These are phyloP conservation scores for Andrena bicolor DNA, from an alignment of 2,888 invertebrate genomes.

Conservation along the genomic window DNA sequence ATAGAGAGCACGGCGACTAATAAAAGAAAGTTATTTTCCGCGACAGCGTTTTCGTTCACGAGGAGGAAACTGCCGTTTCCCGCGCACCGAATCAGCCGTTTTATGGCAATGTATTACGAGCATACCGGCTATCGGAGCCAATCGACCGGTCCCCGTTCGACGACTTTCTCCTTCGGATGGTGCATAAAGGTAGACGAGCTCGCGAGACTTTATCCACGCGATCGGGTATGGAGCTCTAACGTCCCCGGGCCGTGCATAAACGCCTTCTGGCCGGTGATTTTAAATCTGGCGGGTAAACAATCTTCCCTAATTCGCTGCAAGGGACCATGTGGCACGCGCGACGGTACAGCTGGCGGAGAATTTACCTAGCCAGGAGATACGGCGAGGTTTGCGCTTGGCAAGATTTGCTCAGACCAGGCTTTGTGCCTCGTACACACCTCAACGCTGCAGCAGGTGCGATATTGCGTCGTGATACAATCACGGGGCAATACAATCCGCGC, in stretches of 20 bases:
- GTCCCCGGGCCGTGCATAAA: constrained; percentile 2
- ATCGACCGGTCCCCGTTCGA: constrained; percentile 23
- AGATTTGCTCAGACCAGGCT: constrained; percentile 69
- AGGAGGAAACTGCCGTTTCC: constrained; percentile 26
- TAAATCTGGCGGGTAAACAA: constrained; percentile 41
- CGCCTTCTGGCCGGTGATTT: constrained; percentile 19
- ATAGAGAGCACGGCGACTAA: constrained; percentile 9
- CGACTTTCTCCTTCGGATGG: constrained; percentile 32
- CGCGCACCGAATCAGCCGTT: constrained; percentile 37
- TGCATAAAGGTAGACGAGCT: constrained; percentile 2
- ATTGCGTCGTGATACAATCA: constrained; percentile 57
- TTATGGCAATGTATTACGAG: constrained; percentile 44
- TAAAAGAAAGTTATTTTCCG: constrained; percentile 42
- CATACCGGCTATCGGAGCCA: constrained; percentile 40
- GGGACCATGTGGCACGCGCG: constrained; percentile 25
- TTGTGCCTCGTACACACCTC: constrained; percentile 60
- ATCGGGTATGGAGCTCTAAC: neutral
- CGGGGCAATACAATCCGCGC: constrained; percentile 45
- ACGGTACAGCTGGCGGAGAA: constrained; percentile 50
- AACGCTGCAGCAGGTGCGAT: constrained; percentile 68
- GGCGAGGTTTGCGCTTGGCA: constrained; percentile 61
- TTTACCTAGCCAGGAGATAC: constrained; percentile 53
- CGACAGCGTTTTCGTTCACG: constrained; percentile 15
- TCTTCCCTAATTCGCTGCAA: constrained; percentile 43
- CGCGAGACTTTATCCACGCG: constrained; percentile 24